Base-by-base conservation (phyloP, 2,797 vertebrate genomes). In the Dallia pectoralis region DNA sequence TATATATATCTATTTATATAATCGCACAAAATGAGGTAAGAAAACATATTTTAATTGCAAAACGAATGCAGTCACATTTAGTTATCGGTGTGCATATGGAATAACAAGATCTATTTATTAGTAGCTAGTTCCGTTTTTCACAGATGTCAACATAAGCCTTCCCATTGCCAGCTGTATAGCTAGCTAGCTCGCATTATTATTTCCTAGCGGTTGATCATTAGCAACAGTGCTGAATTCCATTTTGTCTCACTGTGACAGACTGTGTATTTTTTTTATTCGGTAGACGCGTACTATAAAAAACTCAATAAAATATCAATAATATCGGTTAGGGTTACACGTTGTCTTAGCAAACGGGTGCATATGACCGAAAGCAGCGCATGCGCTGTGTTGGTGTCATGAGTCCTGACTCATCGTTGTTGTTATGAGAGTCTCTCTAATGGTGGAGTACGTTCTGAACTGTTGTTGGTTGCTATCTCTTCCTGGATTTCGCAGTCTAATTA, bases 321-420 rank as follows among this genome's bases (percentile, higher is more conserved):
- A 5, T 22, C 2, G 25, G 22, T 59, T 25, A 22, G 4, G 22
- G 22, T 59, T 25, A 63, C 29, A 63, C 18, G 4, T 63, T 70
- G 69, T 77, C 70, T 73, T 51, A 79, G 79, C 73, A 87, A 75
- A 79, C 84, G 75, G 66, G 56, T 66, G 14, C 22, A 77, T 40
- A 40, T 44, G 67, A 71, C 86, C 19, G 33, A 63, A n/a, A 15
- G 82, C 74, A 74, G 77, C 83, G 84, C 86, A 87, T 4, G 81
- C 79, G 81, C 79, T 73, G 36, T 76, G 64, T 74, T 64, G 48
- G 18, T 19, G 62, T 63, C 51, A 40, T 69, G 53, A 5, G 36
- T 70, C 32, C 53, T 53, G 76, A 72, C 76, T 80, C 73, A 77
- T 77, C 71, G 61, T 66, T 75, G 30, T 81, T 75, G 47, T 74